These are phyloP conservation scores for Cygnus buccinator DNA, from an alignment of 2,113 vertebrate genomes.

Conservation along the genomic window DNA sequence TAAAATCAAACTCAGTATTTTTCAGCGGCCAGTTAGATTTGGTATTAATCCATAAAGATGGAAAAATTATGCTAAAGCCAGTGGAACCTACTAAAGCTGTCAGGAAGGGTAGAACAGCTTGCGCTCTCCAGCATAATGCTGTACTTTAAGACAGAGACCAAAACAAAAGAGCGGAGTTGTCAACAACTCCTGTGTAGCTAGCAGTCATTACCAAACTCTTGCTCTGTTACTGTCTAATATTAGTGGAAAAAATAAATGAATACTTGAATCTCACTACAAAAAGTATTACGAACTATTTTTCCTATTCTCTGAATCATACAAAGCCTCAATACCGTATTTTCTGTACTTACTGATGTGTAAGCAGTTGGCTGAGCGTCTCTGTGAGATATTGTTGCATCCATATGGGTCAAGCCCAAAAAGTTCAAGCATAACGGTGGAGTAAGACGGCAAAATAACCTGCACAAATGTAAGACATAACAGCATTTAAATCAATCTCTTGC, in stretches of 20 bases:
- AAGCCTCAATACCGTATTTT: background rate
- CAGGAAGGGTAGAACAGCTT: background rate
- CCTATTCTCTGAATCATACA: background rate
- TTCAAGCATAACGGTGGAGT: constrained; percentile 95
- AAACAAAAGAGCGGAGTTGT: background rate
- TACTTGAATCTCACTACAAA: background rate
- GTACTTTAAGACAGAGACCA: background rate
- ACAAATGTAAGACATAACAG: background rate
- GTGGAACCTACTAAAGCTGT: background rate
- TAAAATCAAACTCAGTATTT: background rate
- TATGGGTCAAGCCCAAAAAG: constrained; percentile 94
- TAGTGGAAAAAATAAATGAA: background rate
- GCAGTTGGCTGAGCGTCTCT: constrained; percentile 86
- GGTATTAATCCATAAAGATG: background rate
- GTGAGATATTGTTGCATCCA: constrained; percentile 92
- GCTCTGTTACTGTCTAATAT: background rate
- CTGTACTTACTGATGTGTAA: constrained; percentile 89
- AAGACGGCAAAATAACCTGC: constrained; percentile 93
- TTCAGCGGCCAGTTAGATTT: background rate
- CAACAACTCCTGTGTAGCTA: background rate
- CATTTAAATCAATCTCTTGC: background rate
- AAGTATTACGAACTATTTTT: background rate
- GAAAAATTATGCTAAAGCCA: background rate
- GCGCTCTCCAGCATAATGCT: background rate
- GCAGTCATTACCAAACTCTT: background rate